Evolutionary conservation across 2,888 invertebrate species (phyloP), one percentile per base, ranked within the genome.

Genomic region (Sphaerophoria taeniata): DNA sequence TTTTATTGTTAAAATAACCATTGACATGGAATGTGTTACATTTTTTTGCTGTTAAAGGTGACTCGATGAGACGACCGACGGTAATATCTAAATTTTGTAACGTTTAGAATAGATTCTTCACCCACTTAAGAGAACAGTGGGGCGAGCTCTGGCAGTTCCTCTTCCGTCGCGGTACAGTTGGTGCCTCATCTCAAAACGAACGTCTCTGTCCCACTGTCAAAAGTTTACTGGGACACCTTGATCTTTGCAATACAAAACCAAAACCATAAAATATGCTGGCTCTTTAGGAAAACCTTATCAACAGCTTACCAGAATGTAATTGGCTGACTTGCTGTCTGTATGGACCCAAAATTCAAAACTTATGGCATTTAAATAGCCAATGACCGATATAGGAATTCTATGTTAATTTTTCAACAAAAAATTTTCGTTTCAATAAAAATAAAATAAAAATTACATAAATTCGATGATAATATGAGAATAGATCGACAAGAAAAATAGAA

Each of bases 361-460:
- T 12, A 73, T 34, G 51, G 43, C 63, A 63, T 63, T 74, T 53
- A 55, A 70, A 58, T 65, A 63, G 65, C 43, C 31, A 14, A 34
- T 45, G 72, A 65, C 49, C 49, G 49, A 60, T 72, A 83, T 74
- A 58, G 78, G 74, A 56, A 78, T 78, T 83, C 70, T 83, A 83
- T 84, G 84, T 79, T 33, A 80, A 80, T 84, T 79, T 67, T 49
- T 12, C 12, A n/a, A n/a, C n/a, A n/a, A n/a, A 12, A 4, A 58
- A 71, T 79, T 78, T 79, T 79, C 75, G 31, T 9, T 61, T 67
- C 75, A 79, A 84, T 84, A 84, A 84, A 79, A 75, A 75, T 84
- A 84, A 80, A 84, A 84, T 75, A 84, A 80, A 79, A 84, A 79
- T 84, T 84, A 84, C 80, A 84, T 84, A 80, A 84, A 84, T 84